Evolutionary conservation across 2,113 vertebrate genomes (phyloP), one percentile per base, ranked within the genome.

Genomic region (Tonatia bakeri): DNA sequence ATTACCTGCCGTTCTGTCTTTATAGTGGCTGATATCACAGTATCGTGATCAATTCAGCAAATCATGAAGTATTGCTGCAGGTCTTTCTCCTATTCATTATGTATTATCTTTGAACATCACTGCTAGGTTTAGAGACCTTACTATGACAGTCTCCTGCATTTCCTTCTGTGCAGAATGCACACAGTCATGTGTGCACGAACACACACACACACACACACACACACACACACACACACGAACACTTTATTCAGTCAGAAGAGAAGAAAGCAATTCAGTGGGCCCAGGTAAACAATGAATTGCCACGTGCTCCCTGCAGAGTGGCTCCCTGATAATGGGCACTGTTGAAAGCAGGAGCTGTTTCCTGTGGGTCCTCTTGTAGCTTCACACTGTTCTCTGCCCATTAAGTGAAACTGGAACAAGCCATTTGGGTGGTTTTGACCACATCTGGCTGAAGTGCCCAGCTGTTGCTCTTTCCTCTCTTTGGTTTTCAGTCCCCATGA

Each of bases 401-500:
- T 95, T 90, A 97, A 95, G 69, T 1, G 12, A 95, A 97, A 95
- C 92, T 73, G 85, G 80, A 96, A 79, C 92, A 96, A 95, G 90
- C 92, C 90, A 52, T 97, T 97, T 94, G 94, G 90, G 95, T 94
- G 92, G 61, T 67, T 85, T 72, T 17, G 82, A 56, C 92, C 96
- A 97, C 95, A 90, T 94, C 96, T 95, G 96, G 96, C 94, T 95
- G 92, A 95, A 96, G 92, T 86, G 94, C 96, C 96, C 97, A 97
- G 96, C 97, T 98, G 97, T 97, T 97, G 96, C 95, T 97, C 94
- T 94, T 79, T 73, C 90, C 90, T 96, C 96, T 95, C 96, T 90
- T 84, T 33, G 33, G 88, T 94, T 94, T 96, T 72, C 95, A 87
- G 95, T 85, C 72, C 85, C 92, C 7, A 16, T 73, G 87, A 97